Evolutionary conservation across 2,113 vertebrate species (phyloP).

Genomic region (Ailuropoda melanoleuca): DNA sequence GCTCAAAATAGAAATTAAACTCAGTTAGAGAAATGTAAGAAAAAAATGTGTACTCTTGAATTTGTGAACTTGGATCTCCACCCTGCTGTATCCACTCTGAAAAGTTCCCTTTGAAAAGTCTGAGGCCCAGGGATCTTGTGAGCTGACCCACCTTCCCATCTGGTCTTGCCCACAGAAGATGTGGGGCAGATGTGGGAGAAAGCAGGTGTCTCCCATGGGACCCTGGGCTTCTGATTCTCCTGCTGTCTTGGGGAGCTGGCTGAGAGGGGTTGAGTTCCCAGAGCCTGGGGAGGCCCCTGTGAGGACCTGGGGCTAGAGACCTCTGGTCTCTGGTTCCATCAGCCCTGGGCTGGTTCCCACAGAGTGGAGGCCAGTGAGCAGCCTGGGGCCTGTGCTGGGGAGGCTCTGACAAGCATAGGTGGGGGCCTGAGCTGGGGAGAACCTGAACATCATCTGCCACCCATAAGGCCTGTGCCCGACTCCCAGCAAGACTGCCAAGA

Average conservation of each 20-base stretch:
- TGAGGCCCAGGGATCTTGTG: not conserved
- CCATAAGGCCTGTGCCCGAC: not conserved
- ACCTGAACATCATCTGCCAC: not conserved
- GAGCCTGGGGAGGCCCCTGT: not conserved
- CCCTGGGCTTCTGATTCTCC: not conserved
- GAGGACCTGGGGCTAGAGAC: not conserved
- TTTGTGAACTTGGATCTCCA: not conserved
- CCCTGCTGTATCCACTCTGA: not conserved
- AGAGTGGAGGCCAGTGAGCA: not conserved
- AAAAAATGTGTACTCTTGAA: not conserved
- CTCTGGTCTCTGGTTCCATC: not conserved
- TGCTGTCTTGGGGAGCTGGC: not conserved
- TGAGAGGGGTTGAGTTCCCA: not conserved
- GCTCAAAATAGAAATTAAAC: not conserved
- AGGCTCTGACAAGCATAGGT: not conserved
- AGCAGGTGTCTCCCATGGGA: not conserved
- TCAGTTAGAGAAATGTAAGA: not conserved
- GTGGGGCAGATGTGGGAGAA: not conserved
- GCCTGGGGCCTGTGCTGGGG: not conserved
- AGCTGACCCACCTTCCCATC: not conserved
- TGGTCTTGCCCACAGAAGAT: not conserved
- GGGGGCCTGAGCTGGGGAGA: not conserved
- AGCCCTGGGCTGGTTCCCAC: conserved; percentile 37
- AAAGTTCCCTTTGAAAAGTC: not conserved
- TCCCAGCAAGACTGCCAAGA: conserved; percentile 57